phyloP scores from a whole-genome alignment of 2,113 vertebrate genomes.

The Leiothrix lutea region DNA sequence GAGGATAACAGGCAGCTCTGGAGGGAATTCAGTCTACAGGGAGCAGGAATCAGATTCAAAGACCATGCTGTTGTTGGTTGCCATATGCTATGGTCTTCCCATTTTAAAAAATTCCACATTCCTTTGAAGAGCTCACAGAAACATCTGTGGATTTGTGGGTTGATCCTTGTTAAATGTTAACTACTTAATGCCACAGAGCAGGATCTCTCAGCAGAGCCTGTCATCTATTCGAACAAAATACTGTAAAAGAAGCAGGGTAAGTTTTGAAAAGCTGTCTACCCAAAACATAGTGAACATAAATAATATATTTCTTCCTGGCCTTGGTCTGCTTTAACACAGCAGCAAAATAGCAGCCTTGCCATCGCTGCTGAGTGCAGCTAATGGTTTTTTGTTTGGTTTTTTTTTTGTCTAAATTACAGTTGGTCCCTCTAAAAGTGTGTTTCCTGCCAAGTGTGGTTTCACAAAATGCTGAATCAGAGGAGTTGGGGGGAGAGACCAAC shows the following conservation, averaged over 20 bases:
- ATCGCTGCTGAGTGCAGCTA: conserved; percentile 35
- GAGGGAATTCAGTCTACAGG: not conserved
- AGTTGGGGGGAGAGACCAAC: not conserved
- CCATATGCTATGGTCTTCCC: not conserved
- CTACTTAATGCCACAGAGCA: not conserved
- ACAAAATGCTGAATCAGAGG: conserved; percentile 45
- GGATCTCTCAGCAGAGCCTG: not conserved
- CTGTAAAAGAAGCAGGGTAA: not conserved
- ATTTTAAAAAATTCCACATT: conserved; percentile 17
- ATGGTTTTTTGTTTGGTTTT: not conserved
- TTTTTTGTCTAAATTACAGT: conserved; percentile 49
- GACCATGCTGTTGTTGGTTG: not conserved
- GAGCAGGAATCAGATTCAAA: not conserved
- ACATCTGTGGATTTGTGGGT: not conserved
- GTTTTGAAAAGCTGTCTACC: not conserved
- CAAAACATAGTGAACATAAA: not conserved
- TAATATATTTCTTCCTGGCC: conserved; percentile 28
- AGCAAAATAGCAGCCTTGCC: not conserved
- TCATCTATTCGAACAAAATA: not conserved
- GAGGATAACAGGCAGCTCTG: not conserved
- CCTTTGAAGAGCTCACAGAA: not conserved
- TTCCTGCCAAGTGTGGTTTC: conserved; percentile 53
- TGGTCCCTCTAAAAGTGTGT: conserved; percentile 29
- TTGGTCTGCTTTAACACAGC: not conserved
- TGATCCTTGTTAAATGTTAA: not conserved